A percentile compares a stretch with the other conserved stretches of the same genome.
Conservation (phyloP, 2,113 vertebrate genomes). For the Synodontis membranacea region DNA sequence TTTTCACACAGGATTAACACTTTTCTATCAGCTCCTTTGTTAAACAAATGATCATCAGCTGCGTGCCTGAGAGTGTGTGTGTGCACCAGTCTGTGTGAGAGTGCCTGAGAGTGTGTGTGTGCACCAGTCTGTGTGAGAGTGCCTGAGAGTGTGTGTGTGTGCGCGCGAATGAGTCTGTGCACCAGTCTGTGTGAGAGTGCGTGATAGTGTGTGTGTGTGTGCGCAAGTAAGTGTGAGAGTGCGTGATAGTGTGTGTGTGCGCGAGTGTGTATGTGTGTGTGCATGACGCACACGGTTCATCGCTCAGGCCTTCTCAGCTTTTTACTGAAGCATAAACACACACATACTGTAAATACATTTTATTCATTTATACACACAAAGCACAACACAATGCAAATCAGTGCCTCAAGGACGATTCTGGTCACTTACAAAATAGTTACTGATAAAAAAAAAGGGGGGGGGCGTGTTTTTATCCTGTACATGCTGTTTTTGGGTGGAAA, state of each 20-base stretch:
- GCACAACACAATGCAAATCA: constrained; percentile 34
- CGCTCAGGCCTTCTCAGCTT: background rate
- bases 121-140: no score
- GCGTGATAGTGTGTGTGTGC: background rate
- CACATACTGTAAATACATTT: background rate
- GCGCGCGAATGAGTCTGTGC: background rate
- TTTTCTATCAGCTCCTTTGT: constrained; percentile 17
- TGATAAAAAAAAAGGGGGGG: background rate
- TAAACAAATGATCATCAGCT: background rate
- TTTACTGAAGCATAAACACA: constrained; percentile 2
- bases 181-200: no score
- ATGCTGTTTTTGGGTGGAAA: background rate
- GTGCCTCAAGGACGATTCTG: constrained; percentile 40
- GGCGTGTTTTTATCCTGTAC: background rate
- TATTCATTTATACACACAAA: background rate
- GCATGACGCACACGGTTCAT: background rate
- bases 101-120: background rate
- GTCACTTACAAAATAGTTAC: background rate
- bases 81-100: no score
- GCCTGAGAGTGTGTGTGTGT: background rate
- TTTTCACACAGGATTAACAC: constrained; percentile 19
- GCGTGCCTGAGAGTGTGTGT: background rate
- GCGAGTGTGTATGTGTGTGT: background rate
- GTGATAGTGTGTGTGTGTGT: background rate
- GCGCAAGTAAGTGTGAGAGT: background rate